Conservation (phyloP, 2,888 invertebrate genomes). For the Xestoiulus laeticollis region DNA sequence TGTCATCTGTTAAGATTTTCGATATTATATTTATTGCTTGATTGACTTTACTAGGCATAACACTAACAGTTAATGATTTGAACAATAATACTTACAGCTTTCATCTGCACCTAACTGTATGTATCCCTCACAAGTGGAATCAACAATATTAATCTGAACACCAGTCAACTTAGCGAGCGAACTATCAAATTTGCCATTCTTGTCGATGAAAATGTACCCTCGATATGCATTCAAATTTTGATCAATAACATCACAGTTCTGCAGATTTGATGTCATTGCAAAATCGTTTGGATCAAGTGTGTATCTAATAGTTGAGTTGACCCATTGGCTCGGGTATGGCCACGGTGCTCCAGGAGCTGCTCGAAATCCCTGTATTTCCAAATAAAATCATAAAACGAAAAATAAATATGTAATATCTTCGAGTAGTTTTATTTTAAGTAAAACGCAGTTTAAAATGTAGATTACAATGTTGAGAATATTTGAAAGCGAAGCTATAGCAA, state of each 20-base stretch:
- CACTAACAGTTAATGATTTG: too few relatives aligned
- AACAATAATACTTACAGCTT: slow-evolving; percentile 67
- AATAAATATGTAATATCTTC: too few relatives aligned
- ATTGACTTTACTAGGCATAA: too few relatives aligned
- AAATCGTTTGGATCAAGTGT: slow-evolving; percentile 47
- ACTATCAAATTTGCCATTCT: background rate
- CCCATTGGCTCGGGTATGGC: slow-evolving; percentile 52
- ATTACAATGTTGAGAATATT: too few relatives aligned
- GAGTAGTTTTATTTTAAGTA: too few relatives aligned
- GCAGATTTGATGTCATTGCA: slow-evolving; percentile 17
- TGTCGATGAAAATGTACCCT: slow-evolving; percentile 50
- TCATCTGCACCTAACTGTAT: slow-evolving; percentile 79
- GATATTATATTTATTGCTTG: too few relatives aligned
- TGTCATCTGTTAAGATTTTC: too few relatives aligned
- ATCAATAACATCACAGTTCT: slow-evolving; percentile 69
- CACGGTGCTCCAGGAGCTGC: slow-evolving; percentile 54
- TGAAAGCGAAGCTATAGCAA: too few relatives aligned
- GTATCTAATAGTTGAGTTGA: background rate
- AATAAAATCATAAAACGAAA: too few relatives aligned
- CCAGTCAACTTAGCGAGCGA: background rate
- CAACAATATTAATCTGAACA: background rate
- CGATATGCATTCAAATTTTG: slow-evolving; percentile 67
- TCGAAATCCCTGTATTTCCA: slow-evolving; percentile 48
- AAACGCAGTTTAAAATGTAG: too few relatives aligned
- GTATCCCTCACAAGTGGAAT: slow-evolving; percentile 71